phyloP scores from a whole-genome alignment of 2,113 vertebrate genomes.

The Hippopotamus amphibius region DNA sequence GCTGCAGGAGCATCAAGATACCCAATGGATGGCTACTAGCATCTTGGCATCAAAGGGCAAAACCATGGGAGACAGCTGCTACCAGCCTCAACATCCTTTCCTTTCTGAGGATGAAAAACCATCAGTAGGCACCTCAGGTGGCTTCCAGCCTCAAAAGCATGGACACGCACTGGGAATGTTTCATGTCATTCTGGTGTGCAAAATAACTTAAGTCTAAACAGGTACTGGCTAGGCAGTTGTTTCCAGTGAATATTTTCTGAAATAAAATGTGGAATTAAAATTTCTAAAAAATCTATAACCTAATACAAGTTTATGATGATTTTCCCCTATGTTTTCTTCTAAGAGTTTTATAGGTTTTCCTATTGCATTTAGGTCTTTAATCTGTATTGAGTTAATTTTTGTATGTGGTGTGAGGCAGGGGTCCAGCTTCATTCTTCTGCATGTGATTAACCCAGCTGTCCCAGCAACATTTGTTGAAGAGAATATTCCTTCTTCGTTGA shows the following conservation, averaged over 20 bases:
- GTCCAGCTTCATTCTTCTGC: background rate
- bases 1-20: conserved; percentile 94
- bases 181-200: conserved; percentile 92
- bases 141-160: conserved; percentile 88
- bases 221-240: conserved; percentile 82
- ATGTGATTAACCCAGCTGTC: background rate
- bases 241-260: background rate
- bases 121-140: conserved; percentile 88
- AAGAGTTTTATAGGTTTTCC: background rate
- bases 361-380: background rate
- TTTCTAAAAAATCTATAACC: background rate
- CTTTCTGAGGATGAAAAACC: conserved; percentile 96
- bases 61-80: conserved; percentile 97
- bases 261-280: background rate
- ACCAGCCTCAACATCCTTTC: conserved; percentile 94
- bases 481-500: background rate
- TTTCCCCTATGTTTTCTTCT: background rate
- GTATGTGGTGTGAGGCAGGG: background rate
- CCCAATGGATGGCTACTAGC: conserved; percentile 96
- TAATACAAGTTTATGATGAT: background rate
- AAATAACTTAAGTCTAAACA: conserved; percentile 95
- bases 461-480: background rate
- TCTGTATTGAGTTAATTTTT: background rate
- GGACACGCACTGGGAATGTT: conserved; percentile 94
- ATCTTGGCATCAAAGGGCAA: conserved; percentile 95